Evolutionary conservation across 2,888 invertebrate species (phyloP), one percentile per base, ranked within the genome.

Genomic region (Monopis laevigella): DNA sequence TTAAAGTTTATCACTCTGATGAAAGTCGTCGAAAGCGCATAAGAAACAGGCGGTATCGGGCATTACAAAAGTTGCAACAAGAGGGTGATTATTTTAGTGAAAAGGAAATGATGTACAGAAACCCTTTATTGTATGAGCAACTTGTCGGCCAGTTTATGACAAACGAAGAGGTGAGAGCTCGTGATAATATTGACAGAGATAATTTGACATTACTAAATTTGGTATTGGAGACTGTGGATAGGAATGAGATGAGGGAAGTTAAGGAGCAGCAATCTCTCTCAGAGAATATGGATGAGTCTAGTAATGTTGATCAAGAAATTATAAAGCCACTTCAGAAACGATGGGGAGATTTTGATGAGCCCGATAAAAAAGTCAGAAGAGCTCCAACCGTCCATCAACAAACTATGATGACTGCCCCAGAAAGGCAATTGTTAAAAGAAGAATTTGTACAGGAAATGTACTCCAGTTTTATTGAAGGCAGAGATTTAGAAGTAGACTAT

Each of bases 31-130:
- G 65, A 49, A 82, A 83, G 41, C 80, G 84, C 55, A 69, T 89
- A 0, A 89, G 88, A 64, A 96, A 96, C 62, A 82, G 95, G 50
- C 81, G 96, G 28, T 96, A 86, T 59, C 86, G 88, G 56, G 96
- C 95, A 1, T 70, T 96, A 58, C 86, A 90, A 53, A 82, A 87
- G 54, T 65, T 96, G 48, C 77, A 90, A 27, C 72, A 83, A 39
- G 84, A 87, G 47, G 84, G 86, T 8, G 82, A 85, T 50, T 97
- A 96, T 67, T 98, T 98, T 57, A 90, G 90, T 60, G 96, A 97
- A 63, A 87, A 86, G 45, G 92, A 94, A 80, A 98, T 98, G 97
- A 93, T 94, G 86, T 88, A 87, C 50, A 77, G 98, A 45, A 93
- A 95, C 65, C 98, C 97, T 1, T 78, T 92, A 40, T 69, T 97